Percentiles rank a stretch among this genome's conserved stretches.
phyloP scores from a whole-genome alignment of 2,113 vertebrate species.

The Potamarius usumacintae region DNA sequence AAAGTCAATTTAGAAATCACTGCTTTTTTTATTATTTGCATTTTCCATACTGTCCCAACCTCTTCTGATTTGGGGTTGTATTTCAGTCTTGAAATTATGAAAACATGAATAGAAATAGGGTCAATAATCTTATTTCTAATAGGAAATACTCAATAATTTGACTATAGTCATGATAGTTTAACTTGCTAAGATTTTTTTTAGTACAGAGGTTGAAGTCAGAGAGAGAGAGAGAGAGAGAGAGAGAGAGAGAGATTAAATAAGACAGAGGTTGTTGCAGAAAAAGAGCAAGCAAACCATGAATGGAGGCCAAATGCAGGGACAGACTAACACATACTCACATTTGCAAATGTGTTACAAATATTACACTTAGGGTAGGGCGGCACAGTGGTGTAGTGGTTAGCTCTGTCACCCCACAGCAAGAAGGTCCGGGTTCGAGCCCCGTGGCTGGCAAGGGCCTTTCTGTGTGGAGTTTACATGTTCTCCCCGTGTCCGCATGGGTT shows the following conservation, averaged over 20 bases:
- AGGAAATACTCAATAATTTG: neutral
- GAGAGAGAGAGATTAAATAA: neutral
- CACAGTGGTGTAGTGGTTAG: no score
- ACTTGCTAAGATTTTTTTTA: neutral
- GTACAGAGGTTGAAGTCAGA: neutral
- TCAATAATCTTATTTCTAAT: no score
- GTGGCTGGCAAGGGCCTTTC: no score
- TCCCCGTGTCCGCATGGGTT: no score
- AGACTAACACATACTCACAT: neutral
- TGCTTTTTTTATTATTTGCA: no score
- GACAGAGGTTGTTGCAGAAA: neutral
- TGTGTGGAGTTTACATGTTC: no score
- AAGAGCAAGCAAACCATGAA: neutral
- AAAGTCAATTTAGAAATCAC: no score
- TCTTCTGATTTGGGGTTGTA: no score
- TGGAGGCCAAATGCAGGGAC: neutral
- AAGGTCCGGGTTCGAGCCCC: no score
- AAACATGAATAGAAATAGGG: no score
- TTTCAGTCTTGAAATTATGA: neutral
- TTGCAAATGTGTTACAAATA: neutral
- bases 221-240: constrained; percentile 1
- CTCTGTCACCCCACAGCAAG: no score
- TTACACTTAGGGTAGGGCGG: neutral
- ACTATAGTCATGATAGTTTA: neutral
- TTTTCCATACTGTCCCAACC: no score